Evolutionary conservation across 2,797 vertebrate species (phyloP), one percentile per base, ranked within the genome.

Genomic region (Sebastes vulpes): DNA sequence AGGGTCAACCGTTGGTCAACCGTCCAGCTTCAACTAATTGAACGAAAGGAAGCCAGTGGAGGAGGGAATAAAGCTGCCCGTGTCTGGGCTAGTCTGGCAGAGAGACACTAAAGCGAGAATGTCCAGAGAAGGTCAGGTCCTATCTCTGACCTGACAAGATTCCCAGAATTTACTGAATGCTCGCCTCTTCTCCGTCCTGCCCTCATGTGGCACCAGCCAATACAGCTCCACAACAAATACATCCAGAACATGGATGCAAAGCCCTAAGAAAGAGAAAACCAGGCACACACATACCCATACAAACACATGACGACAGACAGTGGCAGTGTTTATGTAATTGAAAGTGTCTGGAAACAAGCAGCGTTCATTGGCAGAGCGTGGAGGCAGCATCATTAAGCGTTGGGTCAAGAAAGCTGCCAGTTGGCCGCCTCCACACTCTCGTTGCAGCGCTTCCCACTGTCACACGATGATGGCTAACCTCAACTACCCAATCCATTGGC

Each of bases 1-100:
- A 59, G 84, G 92, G 90, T 95, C 89, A 91, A 75, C 61, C 3
- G 3, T 16, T 82, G 89, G 92, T 91, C 89, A 92, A 35, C 79
- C n/a, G 66, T 80, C 82, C 77, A 76, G 84, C 75, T 63, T 89
- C 67, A 65, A 68, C 81, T 92, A 91, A 94, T 72, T 93, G 86
- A 92, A 84, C 8, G 6, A 72, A 87, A 91, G 80, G 81, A 87
- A 86, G 83, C 82, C 60, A 71, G 52, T 50, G 59, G 58, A 80
- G 65, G 61, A 82, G 79, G 61, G 84, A 86, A 84, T 88, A 84
- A 89, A 86, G 74, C 83, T 53, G 76, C 71, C 79, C 74, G 75
- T 89, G 83, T 91, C 67, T 85, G 77, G 63, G 65, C 18, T 35
- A 60, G 65, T 77, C 79, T 82, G 79, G 48, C 31, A 70, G 73